A percentile compares a stretch with the other conserved stretches of the same genome.
Conservation (phyloP, 2,888 invertebrate species). For the Sisyra nigra region DNA sequence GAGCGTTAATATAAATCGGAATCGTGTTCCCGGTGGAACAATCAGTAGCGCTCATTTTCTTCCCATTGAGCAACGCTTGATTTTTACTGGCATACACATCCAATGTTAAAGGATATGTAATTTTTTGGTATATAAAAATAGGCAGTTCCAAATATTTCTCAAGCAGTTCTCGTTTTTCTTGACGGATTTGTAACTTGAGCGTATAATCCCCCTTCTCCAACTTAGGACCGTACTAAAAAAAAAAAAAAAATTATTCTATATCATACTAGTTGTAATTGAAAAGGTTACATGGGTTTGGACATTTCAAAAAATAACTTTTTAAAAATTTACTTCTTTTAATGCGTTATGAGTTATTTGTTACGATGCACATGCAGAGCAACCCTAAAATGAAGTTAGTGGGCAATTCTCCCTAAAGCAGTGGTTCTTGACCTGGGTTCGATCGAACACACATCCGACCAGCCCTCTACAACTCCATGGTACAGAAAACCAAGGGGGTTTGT, state of each 20-base stretch:
- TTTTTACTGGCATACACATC: constrained; percentile 59
- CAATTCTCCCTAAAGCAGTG: no score
- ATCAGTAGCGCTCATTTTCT: constrained; percentile 49
- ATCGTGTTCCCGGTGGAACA: constrained; percentile 42
- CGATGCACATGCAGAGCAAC: no score
- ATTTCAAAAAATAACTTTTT: no score
- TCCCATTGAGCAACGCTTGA: constrained; percentile 58
- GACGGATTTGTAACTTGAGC: constrained; percentile 73
- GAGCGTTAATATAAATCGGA: constrained; percentile 64
- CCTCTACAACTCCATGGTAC: no score
- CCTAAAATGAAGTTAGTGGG: no score
- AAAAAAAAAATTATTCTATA: constrained; percentile 11
- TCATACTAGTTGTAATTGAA: constrained; percentile 5
- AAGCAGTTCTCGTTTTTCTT: constrained; percentile 70
- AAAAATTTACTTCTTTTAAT: no score
- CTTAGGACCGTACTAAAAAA: constrained; percentile 61
- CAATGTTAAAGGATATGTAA: constrained; percentile 49
- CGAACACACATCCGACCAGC: no score
- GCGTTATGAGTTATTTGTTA: no score
- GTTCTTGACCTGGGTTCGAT: no score
- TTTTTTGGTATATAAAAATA: constrained; percentile 57
- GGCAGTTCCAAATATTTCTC: constrained; percentile 74
- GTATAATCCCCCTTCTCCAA: constrained; percentile 92
- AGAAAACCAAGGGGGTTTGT: no score
- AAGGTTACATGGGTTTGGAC: no score